Percentiles rank a stretch among this genome's conserved stretches.
phyloP scores from a whole-genome alignment of 2,888 invertebrate species.

The Agrochola litura region DNA sequence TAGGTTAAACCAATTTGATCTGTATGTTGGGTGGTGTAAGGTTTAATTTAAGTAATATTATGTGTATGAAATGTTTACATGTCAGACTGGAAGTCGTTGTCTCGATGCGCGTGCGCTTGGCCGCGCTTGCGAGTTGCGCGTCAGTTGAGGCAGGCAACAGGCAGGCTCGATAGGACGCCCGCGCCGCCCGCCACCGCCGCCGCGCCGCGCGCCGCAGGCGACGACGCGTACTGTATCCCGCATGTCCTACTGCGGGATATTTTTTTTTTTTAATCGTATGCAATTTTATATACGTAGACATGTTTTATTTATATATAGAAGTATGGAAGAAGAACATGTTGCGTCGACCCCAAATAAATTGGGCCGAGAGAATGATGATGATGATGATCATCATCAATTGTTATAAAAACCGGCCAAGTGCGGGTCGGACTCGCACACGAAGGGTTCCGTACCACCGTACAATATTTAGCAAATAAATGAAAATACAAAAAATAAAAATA shows the following conservation, averaged over 20 bases:
- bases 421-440: too few relatives aligned
- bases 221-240: too few relatives aligned
- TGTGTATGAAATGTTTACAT: conserved; percentile 18
- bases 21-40: fast-evolving
- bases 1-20: neutral
- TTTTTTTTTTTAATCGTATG: neutral
- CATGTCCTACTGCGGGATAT: too few relatives aligned
- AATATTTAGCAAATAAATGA: too few relatives aligned
- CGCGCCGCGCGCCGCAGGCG: too few relatives aligned
- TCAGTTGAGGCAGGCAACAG: conserved; percentile 14
- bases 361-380: neutral
- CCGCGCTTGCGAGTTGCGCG: conserved; percentile 35
- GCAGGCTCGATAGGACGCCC: neutral
- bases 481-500: too few relatives aligned
- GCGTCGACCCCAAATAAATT: neutral
- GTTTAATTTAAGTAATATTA: conserved; percentile 18
- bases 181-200: too few relatives aligned
- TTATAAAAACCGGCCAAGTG: neutral
- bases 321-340: neutral
- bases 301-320: neutral
- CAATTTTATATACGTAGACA: neutral
- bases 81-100: conserved; percentile 13
- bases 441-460: too few relatives aligned
- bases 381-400: neutral
- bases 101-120: conserved; percentile 54